These are phyloP conservation scores for Sycophaga agraensis DNA, from an alignment of 1,140 invertebrate genomes.

Conservation along the genomic window DNA sequence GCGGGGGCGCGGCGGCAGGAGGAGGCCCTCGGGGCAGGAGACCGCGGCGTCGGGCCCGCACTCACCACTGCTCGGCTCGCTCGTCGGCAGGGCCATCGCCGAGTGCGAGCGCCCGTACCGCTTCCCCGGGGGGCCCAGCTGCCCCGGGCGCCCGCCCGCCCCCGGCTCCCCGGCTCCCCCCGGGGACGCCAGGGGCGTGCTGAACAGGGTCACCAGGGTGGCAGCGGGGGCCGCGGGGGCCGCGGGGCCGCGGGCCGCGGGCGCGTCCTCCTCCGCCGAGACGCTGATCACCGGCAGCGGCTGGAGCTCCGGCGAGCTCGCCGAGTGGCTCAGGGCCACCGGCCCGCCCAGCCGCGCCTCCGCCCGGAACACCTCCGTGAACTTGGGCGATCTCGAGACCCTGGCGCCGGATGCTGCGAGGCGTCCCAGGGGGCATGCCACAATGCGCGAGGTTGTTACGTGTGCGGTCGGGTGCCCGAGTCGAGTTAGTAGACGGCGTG, in stretches of 20 bases:
- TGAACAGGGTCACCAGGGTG: constrained; percentile 41
- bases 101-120: constrained; percentile 50
- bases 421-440: no score
- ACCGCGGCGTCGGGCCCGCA: no score
- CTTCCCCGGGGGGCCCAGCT: constrained; percentile 27
- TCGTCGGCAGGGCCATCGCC: constrained; percentile 42
- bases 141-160: constrained; percentile 11
- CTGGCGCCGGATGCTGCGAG: no score
- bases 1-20: constrained; percentile 1
- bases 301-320: constrained; percentile 52
- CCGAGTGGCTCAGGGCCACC: constrained; percentile 44
- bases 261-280: constrained; percentile 26
- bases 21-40: neutral
- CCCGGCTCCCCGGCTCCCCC: constrained; percentile 12
- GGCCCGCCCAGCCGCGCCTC: constrained; percentile 35
- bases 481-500: no score
- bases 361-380: constrained; percentile 4
- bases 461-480: no score
- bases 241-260: constrained; percentile 32
- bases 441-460: no score
- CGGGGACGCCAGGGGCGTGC: constrained; percentile 38
- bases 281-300: constrained; percentile 3
- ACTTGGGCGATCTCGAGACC: constrained; percentile 11
- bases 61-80: constrained; percentile 48
- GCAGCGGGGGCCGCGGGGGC: constrained; percentile 30